phyloP scores from a whole-genome alignment of 1,140 invertebrate genomes.

The Drosophila erecta region DNA sequence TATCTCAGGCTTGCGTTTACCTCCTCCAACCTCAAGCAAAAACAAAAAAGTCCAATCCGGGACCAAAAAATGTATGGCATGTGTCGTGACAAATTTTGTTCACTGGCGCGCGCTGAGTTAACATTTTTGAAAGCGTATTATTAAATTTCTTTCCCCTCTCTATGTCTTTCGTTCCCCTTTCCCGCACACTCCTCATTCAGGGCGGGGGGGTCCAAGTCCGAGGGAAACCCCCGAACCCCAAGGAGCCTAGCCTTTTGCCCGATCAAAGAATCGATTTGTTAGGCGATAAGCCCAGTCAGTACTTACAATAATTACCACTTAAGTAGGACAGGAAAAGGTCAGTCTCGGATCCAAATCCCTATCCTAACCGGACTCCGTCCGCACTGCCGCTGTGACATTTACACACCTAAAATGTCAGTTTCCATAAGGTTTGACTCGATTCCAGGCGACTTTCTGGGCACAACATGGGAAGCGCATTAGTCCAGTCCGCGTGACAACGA shows the following conservation, averaged over 20 bases:
- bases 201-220: conserved; percentile 13
- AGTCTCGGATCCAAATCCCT: conserved; percentile 21
- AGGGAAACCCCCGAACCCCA: conserved; percentile 19
- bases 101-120: conserved; percentile 70
- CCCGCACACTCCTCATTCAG: background rate
- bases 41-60: conserved; percentile 40
- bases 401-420: conserved; percentile 82
- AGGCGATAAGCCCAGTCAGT: conserved; percentile 61
- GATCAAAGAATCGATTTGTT: conserved; percentile 73
- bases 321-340: conserved; percentile 53
- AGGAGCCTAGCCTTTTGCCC: conserved; percentile 22
- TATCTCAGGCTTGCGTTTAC: conserved; percentile 5
- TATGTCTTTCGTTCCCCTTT: conserved; percentile 38
- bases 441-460: conserved; percentile 46
- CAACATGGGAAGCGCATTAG: conserved; percentile 81
- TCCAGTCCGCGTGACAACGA: conserved; percentile 56
- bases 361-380: conserved; percentile 22
- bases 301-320: conserved; percentile 83
- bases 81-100: conserved; percentile 82
- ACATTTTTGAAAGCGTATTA: conserved; percentile 79
- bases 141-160: conserved; percentile 63
- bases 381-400: conserved; percentile 52
- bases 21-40: conserved; percentile 28
- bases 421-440: conserved; percentile 60
- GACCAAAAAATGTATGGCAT: conserved; percentile 65